Evolutionary conservation across 2,113 vertebrate genomes (phyloP).

Genomic region (Chiloscyllium plagiosum): DNA sequence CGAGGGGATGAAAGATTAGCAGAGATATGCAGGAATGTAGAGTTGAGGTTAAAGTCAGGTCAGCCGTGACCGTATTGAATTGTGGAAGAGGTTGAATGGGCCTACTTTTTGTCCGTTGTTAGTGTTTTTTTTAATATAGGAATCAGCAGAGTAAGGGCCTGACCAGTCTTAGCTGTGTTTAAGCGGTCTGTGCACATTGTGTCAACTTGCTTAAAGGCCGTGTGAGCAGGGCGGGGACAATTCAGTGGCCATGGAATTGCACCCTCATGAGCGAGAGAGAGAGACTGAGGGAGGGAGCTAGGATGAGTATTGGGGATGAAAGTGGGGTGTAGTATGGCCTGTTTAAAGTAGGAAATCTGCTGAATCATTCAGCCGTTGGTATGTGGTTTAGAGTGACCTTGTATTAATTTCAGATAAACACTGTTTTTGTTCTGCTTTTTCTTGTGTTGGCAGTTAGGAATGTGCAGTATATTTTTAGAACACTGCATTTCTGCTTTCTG

Average conservation of each 20-base stretch:
- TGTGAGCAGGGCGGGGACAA: too few relatives aligned
- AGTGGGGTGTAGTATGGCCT: background rate
- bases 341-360: background rate
- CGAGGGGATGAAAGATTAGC: too few relatives aligned
- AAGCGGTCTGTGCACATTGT: background rate
- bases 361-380: background rate
- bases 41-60: too few relatives aligned
- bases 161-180: too few relatives aligned
- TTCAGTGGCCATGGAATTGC: background rate
- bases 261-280: background rate
- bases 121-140: too few relatives aligned
- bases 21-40: too few relatives aligned
- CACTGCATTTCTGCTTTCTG: background rate
- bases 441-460: slow-evolving; percentile 30
- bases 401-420: slow-evolving; percentile 10
- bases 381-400: slow-evolving; percentile 9
- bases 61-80: too few relatives aligned
- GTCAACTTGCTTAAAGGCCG: background rate
- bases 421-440: slow-evolving; percentile 12
- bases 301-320: too few relatives aligned
- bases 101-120: too few relatives aligned
- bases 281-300: background rate
- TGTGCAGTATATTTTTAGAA: slow-evolving; percentile 26
- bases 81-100: too few relatives aligned
- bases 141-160: too few relatives aligned